Evolutionary conservation across 2,113 vertebrate genomes (phyloP).

Genomic region (Eulemur macaco): DNA sequence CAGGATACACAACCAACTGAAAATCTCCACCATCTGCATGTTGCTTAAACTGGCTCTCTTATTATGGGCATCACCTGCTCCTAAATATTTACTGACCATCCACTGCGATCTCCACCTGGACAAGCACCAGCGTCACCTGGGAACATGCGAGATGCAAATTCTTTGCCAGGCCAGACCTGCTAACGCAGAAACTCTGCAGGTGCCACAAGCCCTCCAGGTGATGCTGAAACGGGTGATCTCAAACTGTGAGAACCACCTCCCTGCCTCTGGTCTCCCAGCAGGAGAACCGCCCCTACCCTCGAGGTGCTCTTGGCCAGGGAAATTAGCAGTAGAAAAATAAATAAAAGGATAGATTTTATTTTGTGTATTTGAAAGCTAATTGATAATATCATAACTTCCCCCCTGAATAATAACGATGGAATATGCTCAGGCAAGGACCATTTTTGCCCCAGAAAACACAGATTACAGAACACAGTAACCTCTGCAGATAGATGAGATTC

Average conservation of each 20-base stretch:
- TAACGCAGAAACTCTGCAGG: too few relatives aligned
- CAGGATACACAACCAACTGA: neutral
- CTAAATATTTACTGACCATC: neutral
- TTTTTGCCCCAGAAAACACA: neutral
- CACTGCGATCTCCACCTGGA: fast-evolving
- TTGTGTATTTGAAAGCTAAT: neutral
- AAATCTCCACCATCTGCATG: neutral
- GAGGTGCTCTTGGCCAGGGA: neutral
- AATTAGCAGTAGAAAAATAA: neutral
- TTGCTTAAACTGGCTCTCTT: neutral
- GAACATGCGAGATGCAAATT: fast-evolving
- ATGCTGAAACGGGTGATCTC: neutral
- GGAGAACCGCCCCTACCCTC: fast-evolving
- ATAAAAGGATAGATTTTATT: neutral
- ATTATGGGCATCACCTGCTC: fast-evolving
- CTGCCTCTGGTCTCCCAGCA: neutral
- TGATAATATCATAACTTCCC: neutral
- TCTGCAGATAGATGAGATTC: neutral
- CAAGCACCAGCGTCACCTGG: neutral
- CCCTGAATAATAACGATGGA: neutral
- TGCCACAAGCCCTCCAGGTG: too few relatives aligned
- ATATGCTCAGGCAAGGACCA: neutral
- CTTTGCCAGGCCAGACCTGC: neutral
- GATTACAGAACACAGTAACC: neutral
- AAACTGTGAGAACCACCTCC: neutral